Percentiles rank a stretch among this genome's conserved stretches.
Evolutionary conservation across 2,797 vertebrate genomes (phyloP).

Genomic region (Taeniopygia guttata): DNA sequence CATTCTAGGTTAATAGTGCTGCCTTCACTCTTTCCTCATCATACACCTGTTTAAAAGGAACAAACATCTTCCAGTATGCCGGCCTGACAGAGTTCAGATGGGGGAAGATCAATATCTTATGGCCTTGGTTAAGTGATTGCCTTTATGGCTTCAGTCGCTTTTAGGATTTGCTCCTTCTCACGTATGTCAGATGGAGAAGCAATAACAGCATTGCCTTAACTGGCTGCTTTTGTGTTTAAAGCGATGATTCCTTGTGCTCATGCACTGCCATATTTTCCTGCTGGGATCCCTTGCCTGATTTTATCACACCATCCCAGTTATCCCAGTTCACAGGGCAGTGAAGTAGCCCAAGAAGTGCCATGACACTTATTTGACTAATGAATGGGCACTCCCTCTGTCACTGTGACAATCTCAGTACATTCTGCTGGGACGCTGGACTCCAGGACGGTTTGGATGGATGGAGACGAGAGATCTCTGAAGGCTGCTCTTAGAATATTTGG

Average conservation of each 20-base stretch:
- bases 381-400: not conserved
- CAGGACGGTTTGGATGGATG: no score
- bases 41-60: slow-evolving; percentile 35
- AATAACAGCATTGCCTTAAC: not conserved
- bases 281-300: not conserved
- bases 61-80: slow-evolving; percentile 9
- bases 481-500: no score
- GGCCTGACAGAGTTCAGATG: not conserved
- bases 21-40: slow-evolving; percentile 26
- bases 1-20: not conserved
- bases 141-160: slow-evolving; percentile 25
- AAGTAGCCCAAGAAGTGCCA: not conserved
- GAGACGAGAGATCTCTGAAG: no score
- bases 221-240: slow-evolving; percentile 20
- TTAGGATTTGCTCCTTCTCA: slow-evolving; percentile 37
- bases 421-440: no score
- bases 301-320: not conserved
- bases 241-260: not conserved
- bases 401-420: not conserved
- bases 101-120: slow-evolving; percentile 46
- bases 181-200: not conserved
- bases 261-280: not conserved
- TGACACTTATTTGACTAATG: not conserved
- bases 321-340: not conserved
- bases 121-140: slow-evolving; percentile 10